phyloP scores from a whole-genome alignment of 2,797 vertebrate genomes.

The Rhinatrema bivittatum region DNA sequence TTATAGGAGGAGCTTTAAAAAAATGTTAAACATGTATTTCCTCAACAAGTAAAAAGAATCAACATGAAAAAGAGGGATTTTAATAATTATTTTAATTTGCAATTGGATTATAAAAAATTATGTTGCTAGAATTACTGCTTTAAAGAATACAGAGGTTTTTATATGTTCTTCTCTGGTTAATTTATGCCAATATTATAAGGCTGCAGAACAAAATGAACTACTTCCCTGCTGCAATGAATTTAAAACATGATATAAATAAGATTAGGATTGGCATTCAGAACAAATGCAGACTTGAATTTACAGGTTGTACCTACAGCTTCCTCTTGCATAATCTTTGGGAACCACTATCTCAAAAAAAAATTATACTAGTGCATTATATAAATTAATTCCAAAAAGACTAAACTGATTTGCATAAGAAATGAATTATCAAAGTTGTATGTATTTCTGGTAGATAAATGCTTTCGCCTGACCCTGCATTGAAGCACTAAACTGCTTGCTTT shows the following conservation, averaged over 20 bases:
- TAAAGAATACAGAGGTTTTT: too few relatives aligned
- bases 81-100: too few relatives aligned
- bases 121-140: too few relatives aligned
- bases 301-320: too few relatives aligned
- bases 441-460: constrained; percentile 9
- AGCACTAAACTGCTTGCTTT: not conserved
- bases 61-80: too few relatives aligned
- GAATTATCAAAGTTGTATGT: not conserved
- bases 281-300: not conserved
- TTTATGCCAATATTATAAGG: too few relatives aligned
- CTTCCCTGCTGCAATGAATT: not conserved
- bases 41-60: too few relatives aligned
- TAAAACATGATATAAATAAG: not conserved
- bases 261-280: not conserved
- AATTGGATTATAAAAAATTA: too few relatives aligned
- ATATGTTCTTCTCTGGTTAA: too few relatives aligned
- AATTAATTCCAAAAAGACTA: not conserved
- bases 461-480: not conserved
- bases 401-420: not conserved
- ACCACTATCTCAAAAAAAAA: not conserved
- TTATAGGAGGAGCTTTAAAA: too few relatives aligned
- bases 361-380: not conserved
- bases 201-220: not conserved
- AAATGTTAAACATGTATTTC: too few relatives aligned
- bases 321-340: not conserved